Percentiles rank a stretch among this genome's conserved stretches.
These are phyloP conservation scores for Raja brachyura DNA, from an alignment of 2,113 vertebrate species.

Conservation along the genomic window DNA sequence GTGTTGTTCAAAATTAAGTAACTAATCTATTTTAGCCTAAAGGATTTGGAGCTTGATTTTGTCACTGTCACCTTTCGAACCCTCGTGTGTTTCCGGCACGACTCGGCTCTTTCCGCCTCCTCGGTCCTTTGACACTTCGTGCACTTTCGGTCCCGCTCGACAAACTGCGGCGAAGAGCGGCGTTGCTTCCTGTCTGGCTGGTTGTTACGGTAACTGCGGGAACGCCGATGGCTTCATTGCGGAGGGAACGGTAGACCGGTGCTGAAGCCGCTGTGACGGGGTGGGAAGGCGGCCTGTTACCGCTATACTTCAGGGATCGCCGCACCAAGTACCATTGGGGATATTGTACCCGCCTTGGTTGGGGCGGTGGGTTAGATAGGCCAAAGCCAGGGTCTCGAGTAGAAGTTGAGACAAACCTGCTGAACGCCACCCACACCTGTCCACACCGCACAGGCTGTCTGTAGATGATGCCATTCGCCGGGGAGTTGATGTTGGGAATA, in stretches of 20 bases:
- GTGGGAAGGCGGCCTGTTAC: neutral
- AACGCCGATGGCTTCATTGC: neutral
- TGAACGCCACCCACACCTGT: too few species aligned
- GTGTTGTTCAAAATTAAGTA: neutral
- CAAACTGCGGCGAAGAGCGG: neutral
- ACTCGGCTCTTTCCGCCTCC: neutral
- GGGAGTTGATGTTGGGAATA: neutral
- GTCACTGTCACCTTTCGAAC: neutral
- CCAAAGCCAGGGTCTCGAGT: neutral
- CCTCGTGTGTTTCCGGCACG: neutral
- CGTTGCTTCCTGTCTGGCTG: neutral
- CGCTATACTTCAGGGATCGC: neutral
- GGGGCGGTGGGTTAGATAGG: neutral
- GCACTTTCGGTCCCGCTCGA: neutral
- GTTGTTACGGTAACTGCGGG: conserved; percentile 28
- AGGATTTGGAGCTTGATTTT: neutral
- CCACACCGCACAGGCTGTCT: neutral
- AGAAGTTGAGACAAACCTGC: neutral
- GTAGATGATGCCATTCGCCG: neutral
- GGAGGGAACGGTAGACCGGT: neutral
- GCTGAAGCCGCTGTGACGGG: neutral
- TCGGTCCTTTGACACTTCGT: neutral
- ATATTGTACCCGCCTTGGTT: too few species aligned
- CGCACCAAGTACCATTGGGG: neutral
- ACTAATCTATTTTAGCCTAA: too few species aligned